These are phyloP conservation scores for Crocuta crocuta DNA, from an alignment of 2,113 vertebrate species.

Conservation along the genomic window DNA sequence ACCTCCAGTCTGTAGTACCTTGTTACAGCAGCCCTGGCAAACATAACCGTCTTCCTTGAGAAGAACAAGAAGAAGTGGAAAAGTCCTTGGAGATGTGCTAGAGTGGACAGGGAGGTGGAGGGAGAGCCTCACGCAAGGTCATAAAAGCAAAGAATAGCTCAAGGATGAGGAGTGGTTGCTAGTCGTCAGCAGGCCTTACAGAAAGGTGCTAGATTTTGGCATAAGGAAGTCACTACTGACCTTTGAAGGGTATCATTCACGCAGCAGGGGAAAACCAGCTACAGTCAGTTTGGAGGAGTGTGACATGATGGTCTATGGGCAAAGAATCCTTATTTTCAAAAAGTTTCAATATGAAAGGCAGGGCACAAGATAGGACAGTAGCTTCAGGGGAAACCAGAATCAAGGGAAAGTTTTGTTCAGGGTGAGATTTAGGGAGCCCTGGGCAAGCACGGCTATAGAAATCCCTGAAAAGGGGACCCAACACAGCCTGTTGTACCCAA, in stretches of 20 bases:
- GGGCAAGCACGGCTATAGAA: not conserved
- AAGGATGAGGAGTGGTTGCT: not conserved
- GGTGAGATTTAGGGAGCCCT: not conserved
- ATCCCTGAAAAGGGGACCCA: not conserved
- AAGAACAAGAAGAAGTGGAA: not conserved
- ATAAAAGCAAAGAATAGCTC: not conserved
- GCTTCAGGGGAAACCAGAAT: not conserved
- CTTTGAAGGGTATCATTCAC: slow-evolving; percentile 29
- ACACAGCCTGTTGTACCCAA: rapidly evolving
- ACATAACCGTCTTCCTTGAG: not conserved
- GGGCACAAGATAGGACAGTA: not conserved
- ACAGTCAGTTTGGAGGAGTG: not conserved
- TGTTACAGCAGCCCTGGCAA: no score
- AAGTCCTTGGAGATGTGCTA: not conserved
- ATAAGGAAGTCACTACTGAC: slow-evolving; percentile 61
- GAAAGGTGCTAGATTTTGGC: not conserved
- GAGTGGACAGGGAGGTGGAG: not conserved
- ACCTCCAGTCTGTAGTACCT: not conserved
- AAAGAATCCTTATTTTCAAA: not conserved
- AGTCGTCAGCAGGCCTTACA: not conserved
- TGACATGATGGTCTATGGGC: not conserved
- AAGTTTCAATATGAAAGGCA: not conserved
- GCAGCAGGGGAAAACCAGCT: slow-evolving; percentile 45
- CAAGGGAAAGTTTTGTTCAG: not conserved
- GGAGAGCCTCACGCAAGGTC: not conserved